Evolutionary conservation across 1,140 invertebrate genomes (phyloP), one percentile per base, ranked within the genome.

Genomic region (Tetramorium simillimum): DNA sequence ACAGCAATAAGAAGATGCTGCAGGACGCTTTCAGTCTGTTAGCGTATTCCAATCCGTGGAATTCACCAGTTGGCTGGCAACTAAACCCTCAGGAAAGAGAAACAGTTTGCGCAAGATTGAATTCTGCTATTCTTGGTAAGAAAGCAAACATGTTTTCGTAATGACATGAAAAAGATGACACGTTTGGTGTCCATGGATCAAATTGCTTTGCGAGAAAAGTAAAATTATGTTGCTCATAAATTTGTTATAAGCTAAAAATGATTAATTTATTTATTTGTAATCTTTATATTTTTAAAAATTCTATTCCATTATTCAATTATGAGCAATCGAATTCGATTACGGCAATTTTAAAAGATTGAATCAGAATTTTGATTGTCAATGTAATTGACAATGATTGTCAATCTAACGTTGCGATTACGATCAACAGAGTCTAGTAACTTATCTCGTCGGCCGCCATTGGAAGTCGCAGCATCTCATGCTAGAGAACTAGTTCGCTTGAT

Each of bases 21-120:
- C 96, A 99, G 97, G 98, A 99, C 96, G 99, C 99, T 92, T 99
- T 99, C 96, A 99, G 99, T 96, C 96, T 99, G 92, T 96, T 99
- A 92, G 99, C 99, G 16, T 99, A 99, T 96, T 98, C 98, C 90
- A 99, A 99, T 96, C 99, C 99, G 10, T 99, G 98, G 98, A 97
- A 97, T 92, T 99, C 98, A 95, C 99, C 99, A 33, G 97, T 99
- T 67, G 98, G 99, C 37, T 99, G 98, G 97, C 98, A 99, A 94
- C 96, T 99, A 89, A 97, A 99, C 95, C 98, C 99, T 14, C 96
- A 98, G 86, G 97, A 99, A 93, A 96, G 99, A 92, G 99, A 99
- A 96, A 97, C 97, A 63, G 98, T 99, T 85, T 99, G 98, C 96
- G 98, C 98, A 91, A 97, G 98, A 92, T 97, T 99, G 88, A 99